Base-by-base conservation (phyloP, 2,888 invertebrate genomes). In the Troilus luridus region DNA sequence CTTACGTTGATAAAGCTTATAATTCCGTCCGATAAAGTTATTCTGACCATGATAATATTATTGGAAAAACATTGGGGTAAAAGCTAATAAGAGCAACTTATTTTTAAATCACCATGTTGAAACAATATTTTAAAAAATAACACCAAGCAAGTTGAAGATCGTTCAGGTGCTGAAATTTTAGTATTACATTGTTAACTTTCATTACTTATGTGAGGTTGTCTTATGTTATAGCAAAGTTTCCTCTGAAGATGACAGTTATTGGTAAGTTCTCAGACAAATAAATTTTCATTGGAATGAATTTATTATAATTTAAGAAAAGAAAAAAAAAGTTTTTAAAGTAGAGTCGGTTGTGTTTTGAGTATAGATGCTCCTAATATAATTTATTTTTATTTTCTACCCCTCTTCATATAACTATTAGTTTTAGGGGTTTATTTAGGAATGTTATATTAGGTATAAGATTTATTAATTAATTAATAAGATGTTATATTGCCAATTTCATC, bases 211-310 rank as follows among this genome's bases (percentile, higher is more conserved):
- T 72, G 14, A 72, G 72, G 72, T 72, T 72, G 27, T 72, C 72
- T 72, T 72, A 27, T 72, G 72, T 72, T 72, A 27, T 72, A 72
- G 72, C 72, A 72, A 72, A 72, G 72, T 72, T 27, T 72, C 72
- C 72, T 72, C 72, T 72, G 72, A 72, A 72, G 72, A 72, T 72
- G 27, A 72, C 41, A 9, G 17, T 77, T 77, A 8, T 77, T 27
- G 72, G 72, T 72, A 72, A 72, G 72, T 72, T 0, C 72, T 41
- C 19, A 77, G 72, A 27, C 27, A 19, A 77, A 41, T 77, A 41
- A 77, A 77, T 77, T 77, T 77, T 17, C 17, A 41, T 77, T 77
- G 41, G 19, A 77, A 77, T 41, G 41, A 77, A 27, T 77, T 77
- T 77, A 77, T 77, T 77, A 41, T 77, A 77, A 77, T 17, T 77